These are phyloP conservation scores for Achroia grisella DNA, from an alignment of 1,140 invertebrate genomes.

Conservation along the genomic window DNA sequence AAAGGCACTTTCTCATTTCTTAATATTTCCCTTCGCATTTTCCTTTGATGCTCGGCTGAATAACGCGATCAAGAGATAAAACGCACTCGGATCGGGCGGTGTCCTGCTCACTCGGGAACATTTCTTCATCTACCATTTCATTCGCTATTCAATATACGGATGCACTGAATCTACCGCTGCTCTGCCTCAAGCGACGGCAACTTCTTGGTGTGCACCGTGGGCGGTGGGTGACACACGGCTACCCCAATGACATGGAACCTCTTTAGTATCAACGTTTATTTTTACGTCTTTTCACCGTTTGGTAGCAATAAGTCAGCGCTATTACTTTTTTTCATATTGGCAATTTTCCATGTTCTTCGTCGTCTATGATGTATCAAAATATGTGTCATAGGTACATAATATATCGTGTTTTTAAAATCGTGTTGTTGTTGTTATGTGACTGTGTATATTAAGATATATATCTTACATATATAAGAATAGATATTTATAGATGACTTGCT, in stretches of 20 bases:
- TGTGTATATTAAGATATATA: not conserved
- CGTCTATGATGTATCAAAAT: constrained; percentile 10
- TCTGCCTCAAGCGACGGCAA: constrained; percentile 10
- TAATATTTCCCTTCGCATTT: constrained; percentile 55
- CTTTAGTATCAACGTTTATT: constrained; percentile 9
- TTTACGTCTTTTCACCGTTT: constrained; percentile 11
- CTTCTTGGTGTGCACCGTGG: constrained; percentile 5
- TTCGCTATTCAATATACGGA: constrained; percentile 36
- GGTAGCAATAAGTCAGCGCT: constrained; percentile 9
- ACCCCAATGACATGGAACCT: constrained; percentile 1
- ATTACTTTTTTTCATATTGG: constrained; percentile 22
- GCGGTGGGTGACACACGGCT: constrained; percentile 11
- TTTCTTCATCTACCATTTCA: constrained; percentile 34
- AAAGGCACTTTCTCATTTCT: constrained; percentile 44
- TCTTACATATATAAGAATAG: constrained; percentile 4
- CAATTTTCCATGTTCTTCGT: constrained; percentile 14
- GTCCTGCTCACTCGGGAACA: constrained; percentile 38
- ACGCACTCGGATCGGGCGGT: constrained; percentile 34
- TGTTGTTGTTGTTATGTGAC: not conserved
- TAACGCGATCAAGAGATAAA: constrained; percentile 69
- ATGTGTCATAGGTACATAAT: not conserved
- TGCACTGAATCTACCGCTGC: constrained; percentile 11
- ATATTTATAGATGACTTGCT: constrained; percentile 34
- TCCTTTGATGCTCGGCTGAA: constrained; percentile 65
- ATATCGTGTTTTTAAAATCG: too few species aligned